Percentiles rank a stretch among this genome's conserved stretches.
phyloP scores from a whole-genome alignment of 2,888 invertebrate species.

The Morpho helenor region DNA sequence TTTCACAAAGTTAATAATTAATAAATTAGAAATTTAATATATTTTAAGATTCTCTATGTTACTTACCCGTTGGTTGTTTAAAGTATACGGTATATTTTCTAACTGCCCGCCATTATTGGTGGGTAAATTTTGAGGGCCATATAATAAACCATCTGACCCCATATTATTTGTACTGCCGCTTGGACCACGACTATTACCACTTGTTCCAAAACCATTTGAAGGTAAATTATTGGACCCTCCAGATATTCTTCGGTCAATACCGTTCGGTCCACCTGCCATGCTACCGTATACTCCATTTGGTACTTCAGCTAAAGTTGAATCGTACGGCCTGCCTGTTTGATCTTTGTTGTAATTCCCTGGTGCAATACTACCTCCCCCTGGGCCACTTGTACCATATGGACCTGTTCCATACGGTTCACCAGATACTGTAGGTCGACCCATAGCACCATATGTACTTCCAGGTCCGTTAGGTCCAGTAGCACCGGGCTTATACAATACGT shows the following conservation, averaged over 20 bases:
- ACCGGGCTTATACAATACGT: conserved; percentile 6
- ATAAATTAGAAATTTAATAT: background rate
- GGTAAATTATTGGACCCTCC: conserved; percentile 3
- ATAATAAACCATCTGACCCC: conserved; percentile 3
- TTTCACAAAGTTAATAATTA: too few relatives aligned
- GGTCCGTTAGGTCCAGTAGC: too few relatives aligned
- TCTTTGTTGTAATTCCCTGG: conserved; percentile 16
- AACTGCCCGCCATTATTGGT: conserved; percentile 20
- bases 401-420: conserved; percentile 15
- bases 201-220: conserved; percentile 4
- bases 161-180: background rate
- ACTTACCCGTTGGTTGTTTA: conserved; percentile 37
- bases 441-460: conserved; percentile 10
- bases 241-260: background rate
- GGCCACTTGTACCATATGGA: conserved; percentile 4
- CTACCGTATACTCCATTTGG: conserved; percentile 8
- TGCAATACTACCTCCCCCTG: conserved; percentile 4
- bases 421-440: conserved; percentile 7
- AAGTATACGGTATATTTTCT: conserved; percentile 9
- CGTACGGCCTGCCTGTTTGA: conserved; percentile 2
- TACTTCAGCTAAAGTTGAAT: background rate
- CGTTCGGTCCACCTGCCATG: background rate
- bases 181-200: conserved; percentile 2
- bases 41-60: conserved; percentile 6
- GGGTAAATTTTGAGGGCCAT: conserved; percentile 9